Conservation (phyloP, 2,113 vertebrate genomes). For the Eptatretus burgeri region DNA sequence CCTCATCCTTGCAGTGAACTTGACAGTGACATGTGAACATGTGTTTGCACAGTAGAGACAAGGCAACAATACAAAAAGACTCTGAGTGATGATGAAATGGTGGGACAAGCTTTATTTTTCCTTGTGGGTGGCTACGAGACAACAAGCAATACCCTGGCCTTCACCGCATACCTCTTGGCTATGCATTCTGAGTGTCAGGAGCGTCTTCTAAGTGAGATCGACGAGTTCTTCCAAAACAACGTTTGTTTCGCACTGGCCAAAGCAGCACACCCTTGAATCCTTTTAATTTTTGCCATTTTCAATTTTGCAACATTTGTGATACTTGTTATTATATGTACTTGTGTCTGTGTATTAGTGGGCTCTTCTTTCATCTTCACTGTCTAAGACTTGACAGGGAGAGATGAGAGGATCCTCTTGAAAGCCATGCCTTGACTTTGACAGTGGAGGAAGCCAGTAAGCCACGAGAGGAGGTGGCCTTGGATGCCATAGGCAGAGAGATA, state of each 20-base stretch:
- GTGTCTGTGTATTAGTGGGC: too few relatives aligned
- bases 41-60: background rate
- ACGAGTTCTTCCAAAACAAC: constrained; percentile 29
- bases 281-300: background rate
- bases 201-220: constrained; percentile 35
- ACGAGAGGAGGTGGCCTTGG: too few relatives aligned
- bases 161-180: constrained; percentile 51
- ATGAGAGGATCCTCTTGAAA: background rate
- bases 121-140: constrained; percentile 61
- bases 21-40: too few relatives aligned
- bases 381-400: constrained; percentile 1
- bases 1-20: too few relatives aligned
- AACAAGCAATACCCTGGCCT: constrained; percentile 37
- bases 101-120: constrained; percentile 58
- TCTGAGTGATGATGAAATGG: constrained; percentile 45
- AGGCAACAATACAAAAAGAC: constrained; percentile 14
- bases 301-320: background rate
- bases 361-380: too few relatives aligned
- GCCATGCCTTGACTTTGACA: background rate
- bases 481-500: too few relatives aligned
- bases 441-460: too few relatives aligned
- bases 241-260: constrained; percentile 23
- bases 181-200: constrained; percentile 36
- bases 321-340: background rate
- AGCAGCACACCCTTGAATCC: too few relatives aligned